Evolutionary conservation across 1,140 invertebrate species (phyloP), one percentile per base, ranked within the genome.

Genomic region (Pseudomyrmex dendroicus): DNA sequence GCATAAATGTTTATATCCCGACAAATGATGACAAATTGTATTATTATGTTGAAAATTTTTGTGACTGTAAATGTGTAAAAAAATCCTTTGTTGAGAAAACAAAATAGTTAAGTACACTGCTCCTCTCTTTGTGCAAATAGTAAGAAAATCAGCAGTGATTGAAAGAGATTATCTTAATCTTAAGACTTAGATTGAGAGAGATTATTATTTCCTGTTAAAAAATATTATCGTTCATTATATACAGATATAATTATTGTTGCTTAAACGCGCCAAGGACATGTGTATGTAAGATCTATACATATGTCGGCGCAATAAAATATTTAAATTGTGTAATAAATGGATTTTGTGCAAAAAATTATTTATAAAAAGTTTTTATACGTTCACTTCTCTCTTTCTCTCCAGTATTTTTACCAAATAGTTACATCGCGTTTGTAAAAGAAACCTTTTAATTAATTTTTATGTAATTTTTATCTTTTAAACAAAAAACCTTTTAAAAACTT

Each of bases 171-270:
- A 63, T 12, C 10, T 63, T 64, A 54, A 52, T 22, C 5, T 15
- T 44, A 17, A 77, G 62, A 67, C 8, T 35, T 66, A 25, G 15
- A 72, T 72, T 0, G 13, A 46, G n/a, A 66, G 8, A 46, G 4
- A 52, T 63, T 63, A 61, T 66, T 76, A 78, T 70, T 70, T 78
- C 44, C 70, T 78, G 52, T 78, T 70, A 67, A 17, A 10, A 54
- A 67, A 56, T 70, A 74, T 17, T 63, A 78, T 78, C 15, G 52
- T 3, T 56, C 25, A 56, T 56, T 67, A 56, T 78, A 35, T 35
- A 5, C 35, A 78, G 63, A 15, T 78, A 20, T 78, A 78, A 78
- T 78, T 68, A 67, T 68, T 78, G 76, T 78, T 78, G 76, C 52
- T 78, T 70, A 20, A 78, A 70, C 2, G 15, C 15, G 20, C 67